Evolutionary conservation across 2,797 vertebrate species (phyloP), one percentile per base, ranked within the genome.

Genomic region (Poecilia wingei): DNA sequence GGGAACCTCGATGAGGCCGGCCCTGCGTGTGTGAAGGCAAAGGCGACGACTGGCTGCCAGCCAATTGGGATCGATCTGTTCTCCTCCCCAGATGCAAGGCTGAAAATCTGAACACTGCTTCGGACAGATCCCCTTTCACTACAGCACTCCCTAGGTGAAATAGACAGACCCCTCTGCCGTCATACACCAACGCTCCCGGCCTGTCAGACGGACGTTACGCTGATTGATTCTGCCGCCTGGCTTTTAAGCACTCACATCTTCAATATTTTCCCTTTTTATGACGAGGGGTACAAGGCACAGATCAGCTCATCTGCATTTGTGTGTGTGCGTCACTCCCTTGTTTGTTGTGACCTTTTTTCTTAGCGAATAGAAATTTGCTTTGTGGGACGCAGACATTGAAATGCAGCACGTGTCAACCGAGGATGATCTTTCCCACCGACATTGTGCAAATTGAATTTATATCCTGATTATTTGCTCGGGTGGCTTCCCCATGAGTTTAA

Each of bases 101-200:
- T 94, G 91, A 93, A 92, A 93, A 92, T 94, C 90, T 91, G 90
- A 94, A 93, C 93, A 93, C 87, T 86, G 86, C 91, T 92, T 89
- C 87, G 91, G 89, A 92, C 84, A 85, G 92, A 95, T 95, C 91
- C 91, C 87, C 89, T 95, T 94, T 93, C 94, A 91, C 89, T 90
- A 85, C 79, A 89, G 82, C 81, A 22, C 89, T 86, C 82, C 82
- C 82, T 79, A 57, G 87, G 82, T 89, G 90, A 77, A 93, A 91
- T 88, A 86, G 79, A 80, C n/a, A 1, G 82, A 82, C 85, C 91
- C 90, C 89, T 93, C 90, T 84, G 85, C 84, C 89, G 86, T 92
- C 92, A 91, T 75, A 88, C 45, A 79, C 84, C 83, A 86, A 80
- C 85, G 84, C 85, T 78, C 82, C 78, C 77, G 88, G 77, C 73